A percentile compares a stretch with the other conserved stretches of the same genome.
These are phyloP conservation scores for Bagarius yarrelli DNA, from an alignment of 2,113 vertebrate species.

Conservation along the genomic window DNA sequence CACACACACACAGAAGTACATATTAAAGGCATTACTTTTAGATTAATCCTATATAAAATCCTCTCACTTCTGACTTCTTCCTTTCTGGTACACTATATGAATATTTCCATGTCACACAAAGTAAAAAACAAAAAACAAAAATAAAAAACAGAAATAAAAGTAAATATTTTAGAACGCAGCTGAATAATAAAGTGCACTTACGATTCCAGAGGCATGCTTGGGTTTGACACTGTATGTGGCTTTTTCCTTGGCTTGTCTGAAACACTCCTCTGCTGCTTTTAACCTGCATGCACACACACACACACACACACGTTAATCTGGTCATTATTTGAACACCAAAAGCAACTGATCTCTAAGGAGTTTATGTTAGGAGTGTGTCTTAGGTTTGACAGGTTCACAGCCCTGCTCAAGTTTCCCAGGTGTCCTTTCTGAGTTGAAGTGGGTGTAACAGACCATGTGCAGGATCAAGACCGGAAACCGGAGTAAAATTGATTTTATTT, in stretches of 20 bases:
- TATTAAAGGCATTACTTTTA: too few relatives aligned
- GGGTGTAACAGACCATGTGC: neutral
- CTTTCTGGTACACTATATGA: too few relatives aligned
- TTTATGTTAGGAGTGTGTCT: neutral
- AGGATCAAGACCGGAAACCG: neutral
- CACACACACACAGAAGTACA: too few relatives aligned
- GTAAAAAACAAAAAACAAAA: too few relatives aligned
- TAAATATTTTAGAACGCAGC: too few relatives aligned
- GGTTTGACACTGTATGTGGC: slow-evolving; percentile 91
- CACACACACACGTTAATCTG: neutral
- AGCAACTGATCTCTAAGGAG: neutral
- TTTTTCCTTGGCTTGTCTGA: slow-evolving; percentile 90
- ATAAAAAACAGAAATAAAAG: too few relatives aligned
- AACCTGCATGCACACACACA: slow-evolving; percentile 68
- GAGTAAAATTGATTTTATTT: neutral
- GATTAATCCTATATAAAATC: too few relatives aligned
- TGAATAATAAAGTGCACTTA: slow-evolving; percentile 68
- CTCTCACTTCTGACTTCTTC: too few relatives aligned
- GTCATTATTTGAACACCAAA: neutral
- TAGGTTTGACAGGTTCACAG: neutral
- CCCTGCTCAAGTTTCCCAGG: neutral
- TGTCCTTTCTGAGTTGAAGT: neutral
- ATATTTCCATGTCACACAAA: too few relatives aligned
- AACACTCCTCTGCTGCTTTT: slow-evolving; percentile 88
- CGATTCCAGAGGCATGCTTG: slow-evolving; percentile 92